Evolutionary conservation across 2,797 vertebrate species (phyloP), one percentile per base, ranked within the genome.

Genomic region (Aulostomus chinensis): DNA sequence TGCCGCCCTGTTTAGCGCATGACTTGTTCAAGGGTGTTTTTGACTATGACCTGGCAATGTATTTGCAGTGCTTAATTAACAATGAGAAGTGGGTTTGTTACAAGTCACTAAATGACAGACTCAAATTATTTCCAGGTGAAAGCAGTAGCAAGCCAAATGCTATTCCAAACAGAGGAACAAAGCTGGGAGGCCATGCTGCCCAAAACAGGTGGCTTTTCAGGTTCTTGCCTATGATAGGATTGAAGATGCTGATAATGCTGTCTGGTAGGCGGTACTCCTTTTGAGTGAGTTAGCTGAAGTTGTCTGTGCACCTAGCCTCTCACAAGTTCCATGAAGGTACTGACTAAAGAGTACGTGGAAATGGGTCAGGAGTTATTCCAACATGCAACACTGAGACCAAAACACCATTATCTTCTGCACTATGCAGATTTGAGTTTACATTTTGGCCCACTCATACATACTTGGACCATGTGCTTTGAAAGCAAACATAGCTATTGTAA

Each of bases 361-460:
- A 33, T 37, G 32, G 50, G 52, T 43, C 21, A 50, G 21, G 52
- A 34, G 15, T 32, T 46, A 56, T 56, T 37, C n/a, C 41, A 33
- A 20, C 13, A 17, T 31, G 26, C 9, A 48, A 41, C 29, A 6
- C 49, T 65, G 3, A 41, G 40, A 60, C 56, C 47, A 24, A 71
- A 72, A 72, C 63, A 60, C 24, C 58, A 68, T 15, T 61, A 57
- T 52, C 40, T 70, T n/a, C 43, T 53, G 36, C 55, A 57, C 47
- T 68, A 65, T 55, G 38, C 56, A 5, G 34, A 76, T 20, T 45
- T 68, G 30, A 65, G 12, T 51, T 42, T 68, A 20, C 25, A 72
- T 15, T 64, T 67, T 57, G 58, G 50, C 13, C 63, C 58, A 52
- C 55, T 68, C 21, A 58, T 68, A 50, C 24, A 58, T 31, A 69